These are phyloP conservation scores for Aethes cnicana DNA, from an alignment of 2,888 invertebrate species.

Conservation along the genomic window DNA sequence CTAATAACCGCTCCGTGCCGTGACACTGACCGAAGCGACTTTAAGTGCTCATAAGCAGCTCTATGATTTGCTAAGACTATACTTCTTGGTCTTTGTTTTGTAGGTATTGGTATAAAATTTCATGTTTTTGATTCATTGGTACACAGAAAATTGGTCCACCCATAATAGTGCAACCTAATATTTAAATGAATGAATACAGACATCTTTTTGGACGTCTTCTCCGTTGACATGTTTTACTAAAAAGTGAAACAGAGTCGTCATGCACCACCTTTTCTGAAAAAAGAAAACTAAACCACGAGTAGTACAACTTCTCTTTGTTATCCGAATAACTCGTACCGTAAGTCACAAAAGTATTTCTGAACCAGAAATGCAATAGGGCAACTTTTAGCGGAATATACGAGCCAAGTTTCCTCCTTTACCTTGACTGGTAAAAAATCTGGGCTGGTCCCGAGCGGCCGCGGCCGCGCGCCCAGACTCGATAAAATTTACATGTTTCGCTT, in stretches of 20 bases:
- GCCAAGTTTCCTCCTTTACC: conserved; percentile 73
- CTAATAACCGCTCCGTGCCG: conserved; percentile 39
- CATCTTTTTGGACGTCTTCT: too few relatives aligned
- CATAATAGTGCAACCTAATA: too few relatives aligned
- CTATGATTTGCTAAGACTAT: conserved; percentile 57
- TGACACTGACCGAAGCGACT: conserved; percentile 49
- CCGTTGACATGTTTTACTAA: too few relatives aligned
- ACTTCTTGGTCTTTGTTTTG: too few relatives aligned
- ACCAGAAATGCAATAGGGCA: conserved; percentile 67
- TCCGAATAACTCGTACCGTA: conserved; percentile 65
- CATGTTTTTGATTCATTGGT: too few relatives aligned
- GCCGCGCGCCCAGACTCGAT: conserved; percentile 69
- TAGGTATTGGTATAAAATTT: too few relatives aligned
- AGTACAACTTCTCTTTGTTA: conserved; percentile 63
- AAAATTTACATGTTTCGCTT: conserved; percentile 80
- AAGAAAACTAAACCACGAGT: too few relatives aligned
- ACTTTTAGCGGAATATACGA: conserved; percentile 76
- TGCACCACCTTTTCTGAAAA: too few relatives aligned
- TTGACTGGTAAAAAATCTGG: conserved; percentile 67
- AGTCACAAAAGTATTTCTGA: conserved; percentile 73
- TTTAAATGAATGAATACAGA: too few relatives aligned
- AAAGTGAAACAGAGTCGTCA: too few relatives aligned
- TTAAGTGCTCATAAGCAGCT: conserved; percentile 54
- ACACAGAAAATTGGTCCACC: too few relatives aligned
- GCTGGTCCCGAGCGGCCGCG: conserved; percentile 56